Base-by-base conservation (phyloP, 2,113 vertebrate genomes). In the Colistium nudipinnis region DNA sequence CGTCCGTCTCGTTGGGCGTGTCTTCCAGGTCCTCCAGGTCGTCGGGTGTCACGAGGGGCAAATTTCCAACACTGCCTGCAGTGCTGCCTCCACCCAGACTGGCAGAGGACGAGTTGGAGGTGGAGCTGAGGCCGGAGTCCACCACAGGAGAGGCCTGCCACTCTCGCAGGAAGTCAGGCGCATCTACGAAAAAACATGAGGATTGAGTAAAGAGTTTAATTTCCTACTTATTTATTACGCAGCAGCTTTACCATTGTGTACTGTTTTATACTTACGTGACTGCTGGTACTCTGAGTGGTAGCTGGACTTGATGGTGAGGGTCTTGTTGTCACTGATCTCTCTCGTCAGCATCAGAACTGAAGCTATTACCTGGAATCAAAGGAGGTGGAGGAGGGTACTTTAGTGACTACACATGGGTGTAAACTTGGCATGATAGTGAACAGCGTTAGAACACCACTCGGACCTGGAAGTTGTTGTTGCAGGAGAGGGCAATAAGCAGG, bases 71-170 rank as follows among this genome's bases (percentile, higher is more conserved):
- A 90, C 97, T 98, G 87, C 96, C 96, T 28, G 84, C 89, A 33
- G 80, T 90, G 85, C 90, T 92, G 70, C 88, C 84, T 1, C 90
- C 88, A 4, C 88, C 97, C 67, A 99, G 92, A 38, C 98, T 99
- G 89, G 96, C 95, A 55, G 96, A 98, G 78, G 98, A 99, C 0
- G 97, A 99, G 67, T 96, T 97, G 62, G 98, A 99, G 30, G 96
- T 98, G 78, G 96, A 99, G 77, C 96, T 97, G 64, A 99, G 90
- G 5, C 97, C 97, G 0, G 98, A 99, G 90, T 99, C 98, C 14
- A 93, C 96, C 55, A 96, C 94, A 0, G 97, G 97, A 36, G 98
- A 99, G 0, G 95, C 88, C 92, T 98, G 97, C 89, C 97, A 92
- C 87, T 99, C 98, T 54, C 96, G 89, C 74, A 99, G 91, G 87